Evolutionary conservation across 2,797 vertebrate genomes (phyloP), one percentile per base, ranked within the genome.

Genomic region (Cryptoblepharus egeriae): DNA sequence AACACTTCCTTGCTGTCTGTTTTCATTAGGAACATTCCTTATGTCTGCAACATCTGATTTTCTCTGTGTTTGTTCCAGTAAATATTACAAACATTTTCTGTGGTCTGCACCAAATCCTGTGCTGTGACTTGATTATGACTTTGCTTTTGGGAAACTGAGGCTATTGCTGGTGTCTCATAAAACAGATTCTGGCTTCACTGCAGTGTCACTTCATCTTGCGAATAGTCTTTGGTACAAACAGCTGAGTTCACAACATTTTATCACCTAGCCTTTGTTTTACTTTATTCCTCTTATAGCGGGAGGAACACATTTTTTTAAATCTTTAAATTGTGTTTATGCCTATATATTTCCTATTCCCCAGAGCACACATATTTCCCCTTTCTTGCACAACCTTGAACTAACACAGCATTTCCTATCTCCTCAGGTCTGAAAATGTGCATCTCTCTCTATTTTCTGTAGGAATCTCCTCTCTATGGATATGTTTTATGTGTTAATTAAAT

Each of bases 51-150:
- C 1, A 11, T 74, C n/a, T 84, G 26, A 79, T 74, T 79, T 77
- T 79, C 26, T 84, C 28, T 45, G 49, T 37, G 4, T 71, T 61
- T 77, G 37, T 70, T 76, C 10, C 12, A 26, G 70, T 74, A 67
- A 79, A 45, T 57, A 79, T 16, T 60, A 28, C 73, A 37, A 74
- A 26, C 60, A 67, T 58, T 11, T 37, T 60, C 26, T 57, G 15
- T 12, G 26, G 60, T 83, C 81, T 72, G 45, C 22, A 35, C 37
- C 13, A 74, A 73, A 79, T 84, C 82, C 77, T 58, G 76, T 45
- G 24, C 5, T n/a, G 37, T 74, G 30, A 11, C 20, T 37, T 67
- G 26, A 18, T 52, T 37, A 83, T 74, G 30, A 11, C 20, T 37
- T 67, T 20, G 12, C 35, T 37, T 78, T 28, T 37, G 24, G 42